Base-by-base conservation (phyloP, 2,797 vertebrate genomes). In the Sebastes steindachneri region DNA sequence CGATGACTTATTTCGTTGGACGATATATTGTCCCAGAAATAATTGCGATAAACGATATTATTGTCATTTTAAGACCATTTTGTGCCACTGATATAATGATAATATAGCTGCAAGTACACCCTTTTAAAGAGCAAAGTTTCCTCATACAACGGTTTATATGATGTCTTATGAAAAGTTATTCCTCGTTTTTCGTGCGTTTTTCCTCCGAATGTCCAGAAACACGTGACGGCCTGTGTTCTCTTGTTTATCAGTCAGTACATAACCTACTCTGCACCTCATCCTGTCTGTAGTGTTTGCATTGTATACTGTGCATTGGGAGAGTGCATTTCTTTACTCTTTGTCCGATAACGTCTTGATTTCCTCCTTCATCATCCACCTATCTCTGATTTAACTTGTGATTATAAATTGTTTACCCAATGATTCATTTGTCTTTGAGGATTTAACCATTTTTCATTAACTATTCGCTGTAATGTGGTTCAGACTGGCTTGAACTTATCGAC, bases 401-500 rank as follows among this genome's bases (percentile, higher is more conserved):
- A 59, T 12, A 23, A 9, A 41, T 65, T 25, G 17, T 11, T 26
- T 71, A 58, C 48, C 9, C 26, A 57, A 15, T 66, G 45, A 85
- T 73, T 57, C 10, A 77, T 62, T 63, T 60, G 35, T 75, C 68
- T 33, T n/a, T 15, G 31, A 55, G 48, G 69, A 68, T 74, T 81
- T 63, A 35, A 80, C 68, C 15, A 28, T 78, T 80, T 89, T 28
- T 55, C 69, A 63, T 69, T 1, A 21, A 15, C 45, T 79, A 76
- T 70, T 77, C 25, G 7, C 53, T 53, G 37, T 65, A 63, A 82
- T 73, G 80, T 77, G 54, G 66, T 65, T 88, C 57, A 10, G 57
- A 12, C 28, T 79, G 11, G n/a, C 63, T 67, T n/a, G 11, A 77
- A 60, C 54, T 82, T 75, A 86, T 89, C 29, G 28, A 65, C 45